phyloP scores from a whole-genome alignment of 2,113 vertebrate species.

The Aramus guarauna region DNA sequence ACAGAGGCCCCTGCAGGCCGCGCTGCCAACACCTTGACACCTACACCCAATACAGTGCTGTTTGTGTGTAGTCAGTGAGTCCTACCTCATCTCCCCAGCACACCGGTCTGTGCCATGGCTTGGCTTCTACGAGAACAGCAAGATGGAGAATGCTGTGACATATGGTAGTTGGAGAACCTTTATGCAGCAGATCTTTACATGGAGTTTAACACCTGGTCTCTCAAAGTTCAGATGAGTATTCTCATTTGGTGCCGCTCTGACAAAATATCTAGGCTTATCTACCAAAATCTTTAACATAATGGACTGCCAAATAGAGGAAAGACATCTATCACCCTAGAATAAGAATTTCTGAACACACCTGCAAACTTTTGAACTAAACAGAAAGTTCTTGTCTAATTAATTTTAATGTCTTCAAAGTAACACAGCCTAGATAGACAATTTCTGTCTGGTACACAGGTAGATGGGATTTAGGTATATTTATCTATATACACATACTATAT shows the following conservation, averaged over 20 bases:
- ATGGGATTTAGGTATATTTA: neutral
- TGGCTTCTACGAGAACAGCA: neutral
- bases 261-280: neutral
- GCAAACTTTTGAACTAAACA: neutral
- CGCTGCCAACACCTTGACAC: neutral
- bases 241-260: neutral
- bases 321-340: fast-evolving
- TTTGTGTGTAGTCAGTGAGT: neutral
- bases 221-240: neutral
- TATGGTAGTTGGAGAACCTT: neutral
- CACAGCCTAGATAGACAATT: neutral
- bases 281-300: neutral
- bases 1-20: neutral
- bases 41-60: neutral
- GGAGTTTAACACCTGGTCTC: neutral
- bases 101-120: fast-evolving
- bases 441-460: neutral
- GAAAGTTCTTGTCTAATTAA: neutral
- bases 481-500: fast-evolving
- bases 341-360: neutral
- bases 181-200: neutral
- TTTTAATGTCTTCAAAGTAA: neutral
- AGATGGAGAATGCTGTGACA: neutral
- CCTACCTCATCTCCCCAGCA: neutral
- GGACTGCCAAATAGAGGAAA: neutral